A percentile compares a stretch with the other conserved stretches of the same genome.
phyloP scores from a whole-genome alignment of 2,888 invertebrate genomes.

The Hoplodrina ambigua region DNA sequence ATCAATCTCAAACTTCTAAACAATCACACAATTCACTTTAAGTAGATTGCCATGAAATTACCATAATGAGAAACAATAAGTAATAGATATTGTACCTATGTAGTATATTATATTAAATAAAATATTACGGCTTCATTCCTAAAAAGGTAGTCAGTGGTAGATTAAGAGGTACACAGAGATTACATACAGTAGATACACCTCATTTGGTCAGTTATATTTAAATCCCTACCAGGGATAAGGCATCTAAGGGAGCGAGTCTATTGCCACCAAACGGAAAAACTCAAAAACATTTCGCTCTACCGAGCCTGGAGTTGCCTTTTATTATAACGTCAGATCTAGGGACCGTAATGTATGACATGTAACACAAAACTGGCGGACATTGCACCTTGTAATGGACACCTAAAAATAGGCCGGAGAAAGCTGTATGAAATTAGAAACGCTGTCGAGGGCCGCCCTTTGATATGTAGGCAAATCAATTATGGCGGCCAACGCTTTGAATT shows the following conservation, averaged over 20 bases:
- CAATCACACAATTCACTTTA: slow-evolving; percentile 36
- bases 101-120: not conserved
- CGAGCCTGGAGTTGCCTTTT: not conserved
- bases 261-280: not conserved
- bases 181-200: no score
- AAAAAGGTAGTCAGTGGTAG: not conserved
- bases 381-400: slow-evolving; percentile 74
- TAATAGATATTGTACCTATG: not conserved
- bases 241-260: no score
- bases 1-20: slow-evolving; percentile 29
- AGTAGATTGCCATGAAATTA: slow-evolving; percentile 32
- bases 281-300: not conserved
- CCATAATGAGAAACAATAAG: slow-evolving; percentile 25
- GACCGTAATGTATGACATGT: slow-evolving; percentile 48
- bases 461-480: slow-evolving; percentile 56
- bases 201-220: not conserved
- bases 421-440: slow-evolving; percentile 76
- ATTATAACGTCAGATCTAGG: slow-evolving; percentile 16
- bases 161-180: no score
- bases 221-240: no score
- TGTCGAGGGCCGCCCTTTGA: slow-evolving; percentile 68
- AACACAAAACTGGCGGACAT: slow-evolving; percentile 60
- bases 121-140: not conserved
- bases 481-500: slow-evolving; percentile 35
- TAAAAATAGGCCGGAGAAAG: slow-evolving; percentile 83